A percentile compares a stretch with the other conserved stretches of the same genome.
Conservation (phyloP, 1,140 invertebrate species). For the Riptortus pedestris region DNA sequence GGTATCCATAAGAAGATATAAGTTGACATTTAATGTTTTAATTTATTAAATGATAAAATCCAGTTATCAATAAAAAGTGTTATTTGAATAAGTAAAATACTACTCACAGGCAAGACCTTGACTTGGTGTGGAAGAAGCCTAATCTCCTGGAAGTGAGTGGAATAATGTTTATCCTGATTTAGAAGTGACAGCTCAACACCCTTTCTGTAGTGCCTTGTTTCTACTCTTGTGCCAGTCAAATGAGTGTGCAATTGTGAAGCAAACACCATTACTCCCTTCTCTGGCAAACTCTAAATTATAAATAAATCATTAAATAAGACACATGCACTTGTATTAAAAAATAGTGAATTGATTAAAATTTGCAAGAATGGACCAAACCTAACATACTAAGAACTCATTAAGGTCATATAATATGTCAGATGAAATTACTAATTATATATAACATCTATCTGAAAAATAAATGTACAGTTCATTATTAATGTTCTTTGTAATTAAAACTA, state of each 20-base stretch:
- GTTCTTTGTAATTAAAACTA: too few species aligned
- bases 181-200: conserved; percentile 66
- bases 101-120: conserved; percentile 67
- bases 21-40: too few species aligned
- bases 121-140: conserved; percentile 67
- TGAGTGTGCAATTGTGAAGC: conserved; percentile 96
- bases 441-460: too few species aligned
- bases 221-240: conserved; percentile 72
- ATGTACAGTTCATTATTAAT: too few species aligned
- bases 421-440: too few species aligned
- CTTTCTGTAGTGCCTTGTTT: conserved; percentile 74
- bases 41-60: too few species aligned
- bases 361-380: too few species aligned
- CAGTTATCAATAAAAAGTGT: too few species aligned
- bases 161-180: conserved; percentile 92
- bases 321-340: background rate
- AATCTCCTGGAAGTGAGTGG: conserved; percentile 97
- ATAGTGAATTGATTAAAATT: background rate
- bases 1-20: too few species aligned
- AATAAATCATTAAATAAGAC: background rate
- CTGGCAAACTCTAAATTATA: conserved; percentile 58
- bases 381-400: too few species aligned
- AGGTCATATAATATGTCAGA: too few species aligned
- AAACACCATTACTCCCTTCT: conserved; percentile 79
- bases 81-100: too few species aligned